Evolutionary conservation across 2,113 vertebrate genomes (phyloP), one percentile per base, ranked within the genome.

Genomic region (Sceloporus undulatus): DNA sequence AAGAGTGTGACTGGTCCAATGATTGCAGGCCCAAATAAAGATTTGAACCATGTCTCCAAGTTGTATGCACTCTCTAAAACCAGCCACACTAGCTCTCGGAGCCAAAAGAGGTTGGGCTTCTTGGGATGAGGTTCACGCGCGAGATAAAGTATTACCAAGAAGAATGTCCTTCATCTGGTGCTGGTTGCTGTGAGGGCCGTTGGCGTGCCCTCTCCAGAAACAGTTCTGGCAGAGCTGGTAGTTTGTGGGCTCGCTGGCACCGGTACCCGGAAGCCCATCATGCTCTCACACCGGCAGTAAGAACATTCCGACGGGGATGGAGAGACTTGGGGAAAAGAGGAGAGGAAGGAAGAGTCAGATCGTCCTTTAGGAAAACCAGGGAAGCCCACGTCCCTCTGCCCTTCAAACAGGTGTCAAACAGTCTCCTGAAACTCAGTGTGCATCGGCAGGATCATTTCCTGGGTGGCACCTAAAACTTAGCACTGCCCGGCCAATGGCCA

Each of bases 81-180:
- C 7, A 48, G 48, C 48, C 48, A 48, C 48, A 48, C 48, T 48
- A 7, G 48, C 7, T 48, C 48, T 48, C 48, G 4, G 7, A 7
- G 48, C 48, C 48, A 48, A 48, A 48, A 48, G 4, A 5, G 65
- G 23, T 6, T 18, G 65, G 65, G 65, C 13, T n/a, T 19, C 65
- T 23, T 6, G 65, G 65, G 23, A 21, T 4, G 21, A 66, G 65
- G 65, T 19, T 48, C 48, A 16, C 5, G 25, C 54, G 71, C 79
- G 2, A 88, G 80, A 89, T n/a, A 25, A 79, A 3, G 71, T 56
- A 79, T 96, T 97, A 99, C 99, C 99, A 99, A 0, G 99, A 99
- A 1, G 99, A 99, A 87, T 99, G 98, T 99, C 99, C 97, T 99
- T 99, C 99, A 99, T 99, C 97, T 99, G 99, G 94, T 99, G 99